phyloP scores from a whole-genome alignment of 2,113 vertebrate genomes.

The Lasiurus cinereus region DNA sequence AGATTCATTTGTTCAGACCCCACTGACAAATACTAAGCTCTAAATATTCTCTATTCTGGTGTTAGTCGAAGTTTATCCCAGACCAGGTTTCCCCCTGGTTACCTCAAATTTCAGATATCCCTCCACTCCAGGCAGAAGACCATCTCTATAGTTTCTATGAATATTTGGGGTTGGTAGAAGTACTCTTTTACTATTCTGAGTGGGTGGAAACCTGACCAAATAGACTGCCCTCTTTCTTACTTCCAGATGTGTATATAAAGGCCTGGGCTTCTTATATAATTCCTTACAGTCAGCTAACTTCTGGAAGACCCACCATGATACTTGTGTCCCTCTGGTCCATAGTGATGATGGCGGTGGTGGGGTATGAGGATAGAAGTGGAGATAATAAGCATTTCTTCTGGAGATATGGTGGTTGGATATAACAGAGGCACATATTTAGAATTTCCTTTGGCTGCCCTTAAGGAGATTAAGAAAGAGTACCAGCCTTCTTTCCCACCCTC shows the following conservation, averaged over 20 bases:
- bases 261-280: neutral
- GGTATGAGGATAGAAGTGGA: neutral
- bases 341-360: neutral
- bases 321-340: neutral
- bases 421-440: constrained; percentile 1
- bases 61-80: constrained; percentile 19
- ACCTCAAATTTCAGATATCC: neutral
- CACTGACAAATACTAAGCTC: neutral
- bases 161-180: neutral
- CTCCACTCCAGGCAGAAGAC: neutral
- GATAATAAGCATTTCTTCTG: neutral
- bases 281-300: neutral
- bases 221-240: neutral
- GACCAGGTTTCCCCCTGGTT: neutral
- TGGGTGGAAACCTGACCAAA: neutral
- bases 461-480: constrained; percentile 13
- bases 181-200: neutral
- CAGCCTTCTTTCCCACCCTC: neutral
- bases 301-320: neutral
- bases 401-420: constrained; percentile 11
- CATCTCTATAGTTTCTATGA: constrained; percentile 18
- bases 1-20: neutral
- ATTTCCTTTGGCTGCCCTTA: constrained; percentile 45
- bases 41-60: constrained; percentile 6
- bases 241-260: neutral